Conservation (phyloP, 2,113 vertebrate species). For the Trogon surrucura region DNA sequence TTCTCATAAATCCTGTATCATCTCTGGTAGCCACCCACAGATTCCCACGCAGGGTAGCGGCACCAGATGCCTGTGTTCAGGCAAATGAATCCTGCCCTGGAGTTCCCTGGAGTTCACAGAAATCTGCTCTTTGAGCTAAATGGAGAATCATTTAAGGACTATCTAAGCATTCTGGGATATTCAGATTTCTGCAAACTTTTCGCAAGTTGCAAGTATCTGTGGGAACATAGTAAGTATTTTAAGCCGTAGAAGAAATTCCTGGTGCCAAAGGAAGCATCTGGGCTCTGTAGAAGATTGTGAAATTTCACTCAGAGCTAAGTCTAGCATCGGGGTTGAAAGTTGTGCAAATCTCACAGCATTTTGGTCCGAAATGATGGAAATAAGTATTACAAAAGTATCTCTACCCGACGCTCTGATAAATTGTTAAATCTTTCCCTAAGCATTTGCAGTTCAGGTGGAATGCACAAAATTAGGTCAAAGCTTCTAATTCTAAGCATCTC, state of each 20-base stretch:
- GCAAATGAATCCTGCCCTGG: neutral
- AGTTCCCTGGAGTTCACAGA: neutral
- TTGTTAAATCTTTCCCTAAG: neutral
- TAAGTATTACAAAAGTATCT: neutral
- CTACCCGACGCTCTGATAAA: neutral
- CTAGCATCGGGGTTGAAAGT: neutral
- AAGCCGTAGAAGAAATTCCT: neutral
- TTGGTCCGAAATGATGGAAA: neutral
- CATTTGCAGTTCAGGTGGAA: neutral
- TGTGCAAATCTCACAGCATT: slow-evolving; percentile 15
- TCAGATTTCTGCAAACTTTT: neutral
- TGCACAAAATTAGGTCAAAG: slow-evolving; percentile 23
- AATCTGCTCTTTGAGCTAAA: neutral
- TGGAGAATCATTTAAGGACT: neutral
- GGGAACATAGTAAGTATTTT: slow-evolving; percentile 23
- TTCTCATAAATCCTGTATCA: neutral
- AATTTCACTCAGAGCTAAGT: neutral
- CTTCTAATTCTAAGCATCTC: neutral
- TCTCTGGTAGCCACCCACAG: neutral
- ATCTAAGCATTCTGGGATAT: neutral
- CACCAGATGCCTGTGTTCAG: neutral
- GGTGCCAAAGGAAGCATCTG: slow-evolving; percentile 32
- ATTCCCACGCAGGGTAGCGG: neutral
- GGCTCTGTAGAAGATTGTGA: neutral
- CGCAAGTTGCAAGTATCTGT: neutral